Conservation (phyloP, 2,888 invertebrate genomes). For the Agrochola macilenta region DNA sequence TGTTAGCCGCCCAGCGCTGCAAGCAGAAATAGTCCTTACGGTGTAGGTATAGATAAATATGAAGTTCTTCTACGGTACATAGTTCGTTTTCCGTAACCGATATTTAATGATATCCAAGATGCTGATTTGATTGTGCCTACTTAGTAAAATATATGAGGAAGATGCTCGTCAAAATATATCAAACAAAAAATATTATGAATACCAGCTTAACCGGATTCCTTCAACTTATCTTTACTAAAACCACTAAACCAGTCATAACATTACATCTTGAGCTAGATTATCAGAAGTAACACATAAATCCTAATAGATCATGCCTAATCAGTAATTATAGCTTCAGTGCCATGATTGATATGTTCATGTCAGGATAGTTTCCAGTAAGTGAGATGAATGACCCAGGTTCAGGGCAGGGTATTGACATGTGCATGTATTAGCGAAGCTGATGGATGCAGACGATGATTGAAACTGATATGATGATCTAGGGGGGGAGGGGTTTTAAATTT, state of each 20-base stretch:
- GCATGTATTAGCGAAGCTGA: constrained; percentile 1
- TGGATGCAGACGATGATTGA: constrained; percentile 29
- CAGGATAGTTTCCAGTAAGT: constrained; percentile 24
- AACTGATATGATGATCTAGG: not conserved
- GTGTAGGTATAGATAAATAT: too few species aligned
- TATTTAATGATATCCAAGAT: not conserved
- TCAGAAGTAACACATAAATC: constrained; percentile 30
- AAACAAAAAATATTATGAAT: not conserved
- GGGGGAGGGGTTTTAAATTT: too few species aligned
- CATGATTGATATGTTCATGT: constrained; percentile 45
- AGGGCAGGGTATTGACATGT: constrained; percentile 5
- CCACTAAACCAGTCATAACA: constrained; percentile 1
- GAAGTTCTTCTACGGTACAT: too few species aligned
- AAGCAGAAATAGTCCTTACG: too few species aligned
- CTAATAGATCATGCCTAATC: constrained; percentile 25
- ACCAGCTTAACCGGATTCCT: not conserved
- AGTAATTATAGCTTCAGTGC: constrained; percentile 31
- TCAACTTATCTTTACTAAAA: not conserved
- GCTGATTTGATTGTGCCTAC: not conserved
- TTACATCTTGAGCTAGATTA: not conserved
- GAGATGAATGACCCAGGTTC: constrained; percentile 51
- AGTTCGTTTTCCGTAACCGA: not conserved
- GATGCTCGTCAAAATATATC: not conserved
- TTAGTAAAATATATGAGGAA: not conserved
- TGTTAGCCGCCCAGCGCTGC: too few species aligned